Conservation (phyloP, 2,113 vertebrate species). For the Syrrhaptes paradoxus region DNA sequence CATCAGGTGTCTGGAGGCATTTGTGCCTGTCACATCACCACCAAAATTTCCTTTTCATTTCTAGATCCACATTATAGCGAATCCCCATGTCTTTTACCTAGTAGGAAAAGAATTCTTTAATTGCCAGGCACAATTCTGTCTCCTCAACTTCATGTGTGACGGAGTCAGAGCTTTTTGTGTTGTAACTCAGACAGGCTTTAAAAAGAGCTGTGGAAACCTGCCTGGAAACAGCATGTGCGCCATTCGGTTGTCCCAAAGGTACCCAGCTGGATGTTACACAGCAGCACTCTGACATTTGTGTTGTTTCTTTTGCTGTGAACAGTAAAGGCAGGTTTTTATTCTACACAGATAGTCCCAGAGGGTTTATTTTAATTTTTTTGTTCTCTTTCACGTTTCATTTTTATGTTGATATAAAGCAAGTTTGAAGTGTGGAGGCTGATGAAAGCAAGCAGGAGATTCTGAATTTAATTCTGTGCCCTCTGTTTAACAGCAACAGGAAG, state of each 20-base stretch:
- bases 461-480: background rate
- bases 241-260: background rate
- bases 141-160: background rate
- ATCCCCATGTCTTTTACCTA: background rate
- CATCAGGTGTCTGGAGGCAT: background rate
- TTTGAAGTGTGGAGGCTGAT: background rate
- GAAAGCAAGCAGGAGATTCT: background rate
- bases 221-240: background rate
- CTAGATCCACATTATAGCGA: background rate
- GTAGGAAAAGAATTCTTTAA: background rate
- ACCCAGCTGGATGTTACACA: background rate
- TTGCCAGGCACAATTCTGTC: background rate
- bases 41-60: background rate
- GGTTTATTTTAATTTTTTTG: background rate
- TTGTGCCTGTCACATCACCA: background rate
- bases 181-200: background rate
- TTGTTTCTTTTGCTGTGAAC: background rate
- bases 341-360: background rate
- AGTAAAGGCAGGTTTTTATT: background rate
- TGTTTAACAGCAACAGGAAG: background rate
- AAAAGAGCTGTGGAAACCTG: background rate
- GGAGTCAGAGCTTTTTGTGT: background rate
- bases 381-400: background rate
- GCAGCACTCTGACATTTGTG: background rate
- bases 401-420: background rate